Base-by-base conservation (phyloP, 2,888 invertebrate species). In the Leuctra nigra region DNA sequence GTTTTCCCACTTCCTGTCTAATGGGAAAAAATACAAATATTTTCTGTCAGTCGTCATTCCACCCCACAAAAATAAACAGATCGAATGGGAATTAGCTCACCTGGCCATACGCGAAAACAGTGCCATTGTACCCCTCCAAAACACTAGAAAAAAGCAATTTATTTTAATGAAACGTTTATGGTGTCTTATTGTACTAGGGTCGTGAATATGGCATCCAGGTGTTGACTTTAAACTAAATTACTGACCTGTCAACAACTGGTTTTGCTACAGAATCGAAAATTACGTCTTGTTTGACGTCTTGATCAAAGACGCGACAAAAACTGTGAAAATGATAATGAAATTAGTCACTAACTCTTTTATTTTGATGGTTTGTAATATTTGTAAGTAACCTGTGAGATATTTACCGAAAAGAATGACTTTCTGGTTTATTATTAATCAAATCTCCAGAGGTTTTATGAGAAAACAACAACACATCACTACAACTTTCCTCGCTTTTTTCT, bases 1-100 rank as follows among this genome's bases (percentile, higher is more conserved):
- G 78, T 78, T 66, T 79, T 79, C 4, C 78, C 78, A 65, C 77
- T 78, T 36, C 78, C 78, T 13, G 78, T 78, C 76, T 78, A 63
- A 25, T 64, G 66, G 62, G 29, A 56, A 48, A 57, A 41, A 23
- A 29, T 29, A 7, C 29, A 29, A 11, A 11, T 29, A n/a, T 29
- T 29, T 7, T 7, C 29, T 29, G 29, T 29, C 29, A 29, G 29
- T n/a, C n/a, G n/a, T n/a, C n/a, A n/a, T n/a, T n/a, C n/a, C n/a
- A n/a, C n/a, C n/a, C n/a, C n/a, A n/a, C n/a, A n/a, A n/a, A n/a
- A n/a, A n/a, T n/a, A n/a, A n/a, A n/a, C n/a, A n/a, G n/a, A n/a
- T n/a, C n/a, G n/a, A n/a, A n/a, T n/a, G n/a, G n/a, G n/a, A n/a
- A n/a, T n/a, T 3, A 18, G 52, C 63, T 66, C 69, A 77, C 77